These are phyloP conservation scores for Fundulus diaphanus DNA, from an alignment of 2,797 vertebrate species.

Conservation along the genomic window DNA sequence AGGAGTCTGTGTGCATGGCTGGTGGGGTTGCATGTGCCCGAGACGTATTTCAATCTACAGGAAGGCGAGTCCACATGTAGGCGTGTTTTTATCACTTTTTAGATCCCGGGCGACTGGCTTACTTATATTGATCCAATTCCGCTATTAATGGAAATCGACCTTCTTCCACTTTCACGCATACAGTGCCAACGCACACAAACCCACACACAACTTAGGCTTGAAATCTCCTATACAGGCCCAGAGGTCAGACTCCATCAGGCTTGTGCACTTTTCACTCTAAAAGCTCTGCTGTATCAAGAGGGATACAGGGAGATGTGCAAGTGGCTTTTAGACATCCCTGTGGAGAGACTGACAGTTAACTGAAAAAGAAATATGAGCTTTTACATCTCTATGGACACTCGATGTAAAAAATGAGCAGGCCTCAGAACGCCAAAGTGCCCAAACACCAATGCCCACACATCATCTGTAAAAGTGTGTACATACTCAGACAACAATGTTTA, in stretches of 20 bases:
- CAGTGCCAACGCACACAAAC: background rate
- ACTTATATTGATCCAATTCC: slow-evolving; percentile 58
- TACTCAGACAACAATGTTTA: background rate
- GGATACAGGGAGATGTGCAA: slow-evolving; percentile 61
- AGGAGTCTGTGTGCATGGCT: slow-evolving; percentile 1
- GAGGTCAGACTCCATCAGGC: slow-evolving; percentile 62
- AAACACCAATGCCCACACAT: slow-evolving; percentile 16
- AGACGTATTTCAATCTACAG: slow-evolving; percentile 3
- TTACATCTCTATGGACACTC: slow-evolving; percentile 35
- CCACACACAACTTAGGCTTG: slow-evolving; percentile 48
- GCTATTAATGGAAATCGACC: slow-evolving; percentile 60
- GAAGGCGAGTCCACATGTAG: slow-evolving; percentile 24
- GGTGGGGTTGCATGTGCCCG: background rate
- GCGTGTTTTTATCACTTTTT: slow-evolving; percentile 41
- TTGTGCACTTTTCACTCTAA: slow-evolving; percentile 72
- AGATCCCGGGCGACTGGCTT: slow-evolving; percentile 24
- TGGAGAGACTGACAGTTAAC: slow-evolving; percentile 65
- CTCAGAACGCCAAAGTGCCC: slow-evolving; percentile 8
- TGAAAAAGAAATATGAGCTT: slow-evolving; percentile 57
- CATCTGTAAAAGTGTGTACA: background rate
- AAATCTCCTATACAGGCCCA: slow-evolving; percentile 64
- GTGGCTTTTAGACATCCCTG: slow-evolving; percentile 75
- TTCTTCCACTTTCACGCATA: slow-evolving; percentile 23
- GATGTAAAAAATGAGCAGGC: slow-evolving; percentile 33
- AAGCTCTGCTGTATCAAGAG: slow-evolving; percentile 65